phyloP scores from a whole-genome alignment of 2,113 vertebrate species.

The Ginglymostoma cirratum region DNA sequence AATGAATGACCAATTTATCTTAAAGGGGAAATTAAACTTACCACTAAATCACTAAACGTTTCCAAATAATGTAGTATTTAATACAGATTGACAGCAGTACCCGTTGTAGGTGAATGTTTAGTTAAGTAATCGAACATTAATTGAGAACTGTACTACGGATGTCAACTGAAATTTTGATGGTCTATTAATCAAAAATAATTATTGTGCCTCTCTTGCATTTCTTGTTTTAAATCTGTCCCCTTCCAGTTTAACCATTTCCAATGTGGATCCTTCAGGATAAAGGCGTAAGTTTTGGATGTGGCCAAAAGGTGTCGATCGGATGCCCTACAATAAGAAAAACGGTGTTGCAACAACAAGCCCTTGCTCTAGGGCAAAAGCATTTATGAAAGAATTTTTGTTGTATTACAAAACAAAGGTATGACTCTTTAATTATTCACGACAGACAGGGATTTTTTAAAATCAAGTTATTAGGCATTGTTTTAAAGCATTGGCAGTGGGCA shows the following conservation, averaged over 20 bases:
- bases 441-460: not conserved
- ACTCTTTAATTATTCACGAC: not conserved
- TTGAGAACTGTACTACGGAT: constrained; percentile 13
- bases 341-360: not conserved
- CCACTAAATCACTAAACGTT: constrained; percentile 37
- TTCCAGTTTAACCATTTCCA: not conserved
- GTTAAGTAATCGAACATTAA: constrained; percentile 36
- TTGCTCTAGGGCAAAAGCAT: not conserved
- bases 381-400: not conserved
- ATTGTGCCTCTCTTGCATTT: not conserved
- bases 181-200: constrained; percentile 33
- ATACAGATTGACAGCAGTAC: constrained; percentile 32
- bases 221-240: not conserved
- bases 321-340: not conserved
- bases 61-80: constrained; percentile 36
- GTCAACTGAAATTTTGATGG: constrained; percentile 31
- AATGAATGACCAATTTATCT: constrained; percentile 37
- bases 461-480: no score
- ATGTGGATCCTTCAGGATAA: not conserved
- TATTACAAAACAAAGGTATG: not conserved
- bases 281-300: not conserved
- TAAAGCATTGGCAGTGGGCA: not conserved
- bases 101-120: constrained; percentile 33
- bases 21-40: constrained; percentile 37
- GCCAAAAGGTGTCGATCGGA: not conserved